These are phyloP conservation scores for Colletes collaris DNA, from an alignment of 2,888 invertebrate species.

Conservation along the genomic window DNA sequence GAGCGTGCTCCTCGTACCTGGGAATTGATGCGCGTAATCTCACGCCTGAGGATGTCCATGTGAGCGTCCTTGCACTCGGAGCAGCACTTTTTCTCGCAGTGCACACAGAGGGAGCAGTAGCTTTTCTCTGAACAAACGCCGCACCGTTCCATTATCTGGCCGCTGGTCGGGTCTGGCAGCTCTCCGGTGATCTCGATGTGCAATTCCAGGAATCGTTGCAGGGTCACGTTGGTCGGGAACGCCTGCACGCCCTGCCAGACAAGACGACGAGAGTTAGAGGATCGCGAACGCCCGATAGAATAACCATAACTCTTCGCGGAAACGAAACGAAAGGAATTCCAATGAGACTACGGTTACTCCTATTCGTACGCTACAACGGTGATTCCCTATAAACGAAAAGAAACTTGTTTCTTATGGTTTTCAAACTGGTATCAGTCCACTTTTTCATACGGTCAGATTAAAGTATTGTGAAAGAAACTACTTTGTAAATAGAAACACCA, in stretches of 20 bases:
- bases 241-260: slow-evolving; percentile 86
- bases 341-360: background rate
- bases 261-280: slow-evolving; percentile 35
- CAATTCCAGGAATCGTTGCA: slow-evolving; percentile 96
- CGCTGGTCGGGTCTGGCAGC: slow-evolving; percentile 94
- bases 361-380: no score
- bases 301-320: slow-evolving; percentile 13
- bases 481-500: no score
- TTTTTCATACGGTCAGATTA: no score
- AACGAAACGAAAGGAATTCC: slow-evolving; percentile 17
- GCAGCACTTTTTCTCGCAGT: slow-evolving; percentile 99
- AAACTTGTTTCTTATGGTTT: no score
- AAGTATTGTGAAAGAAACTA: no score
- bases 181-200: slow-evolving; percentile 97
- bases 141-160: slow-evolving; percentile 96
- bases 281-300: slow-evolving; percentile 12
- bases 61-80: slow-evolving; percentile 98
- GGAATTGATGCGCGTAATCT: slow-evolving; percentile 94
- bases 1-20: slow-evolving; percentile 84
- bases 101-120: slow-evolving; percentile 94
- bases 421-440: no score
- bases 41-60: slow-evolving; percentile 96
- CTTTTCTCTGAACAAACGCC: slow-evolving; percentile 97
- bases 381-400: no score
- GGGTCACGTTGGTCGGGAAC: slow-evolving; percentile 97